These are phyloP conservation scores for Apogon hyalosoma DNA, from an alignment of 2,797 vertebrate genomes.

Conservation along the genomic window DNA sequence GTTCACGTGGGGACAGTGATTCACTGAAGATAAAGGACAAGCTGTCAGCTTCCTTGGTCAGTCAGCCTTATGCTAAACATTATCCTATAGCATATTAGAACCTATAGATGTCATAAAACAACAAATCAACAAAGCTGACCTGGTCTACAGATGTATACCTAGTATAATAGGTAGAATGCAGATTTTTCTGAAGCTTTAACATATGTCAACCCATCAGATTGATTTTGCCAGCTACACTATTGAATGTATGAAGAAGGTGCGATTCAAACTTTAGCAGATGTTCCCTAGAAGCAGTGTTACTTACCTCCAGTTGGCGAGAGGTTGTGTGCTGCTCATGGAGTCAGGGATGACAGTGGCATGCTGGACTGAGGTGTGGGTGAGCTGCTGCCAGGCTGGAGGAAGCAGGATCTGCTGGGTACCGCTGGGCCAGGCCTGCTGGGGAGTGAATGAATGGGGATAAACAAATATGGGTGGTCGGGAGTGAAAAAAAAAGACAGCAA, in stretches of 20 bases:
- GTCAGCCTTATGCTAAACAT: constrained; percentile 39
- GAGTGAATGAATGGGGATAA: constrained; percentile 18
- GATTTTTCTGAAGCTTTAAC: constrained; percentile 26
- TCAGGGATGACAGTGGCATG: constrained; percentile 95
- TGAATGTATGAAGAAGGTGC: neutral
- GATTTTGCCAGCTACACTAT: constrained; percentile 3
- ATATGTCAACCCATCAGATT: constrained; percentile 8
- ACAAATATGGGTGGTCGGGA: neutral
- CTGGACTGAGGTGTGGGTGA: constrained; percentile 97
- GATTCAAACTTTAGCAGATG: constrained; percentile 4
- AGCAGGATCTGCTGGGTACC: constrained; percentile 98
- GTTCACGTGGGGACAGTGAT: constrained; percentile 44
- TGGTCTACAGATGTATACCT: constrained; percentile 11
- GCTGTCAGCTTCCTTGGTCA: constrained; percentile 57
- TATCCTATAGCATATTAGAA: constrained; percentile 40
- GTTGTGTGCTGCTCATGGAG: constrained; percentile 93
- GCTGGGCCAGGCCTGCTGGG: constrained; percentile 96
- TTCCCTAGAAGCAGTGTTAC: constrained; percentile 15
- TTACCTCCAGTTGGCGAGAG: constrained; percentile 97
- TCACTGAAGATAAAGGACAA: constrained; percentile 58
- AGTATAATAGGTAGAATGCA: constrained; percentile 10
- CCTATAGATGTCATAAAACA: constrained; percentile 43
- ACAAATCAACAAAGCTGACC: constrained; percentile 29
- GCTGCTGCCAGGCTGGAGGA: constrained; percentile 97
- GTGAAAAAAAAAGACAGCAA: constrained; percentile 1